phyloP scores from a whole-genome alignment of 2,797 vertebrate species.

The Centropyge bicolor region DNA sequence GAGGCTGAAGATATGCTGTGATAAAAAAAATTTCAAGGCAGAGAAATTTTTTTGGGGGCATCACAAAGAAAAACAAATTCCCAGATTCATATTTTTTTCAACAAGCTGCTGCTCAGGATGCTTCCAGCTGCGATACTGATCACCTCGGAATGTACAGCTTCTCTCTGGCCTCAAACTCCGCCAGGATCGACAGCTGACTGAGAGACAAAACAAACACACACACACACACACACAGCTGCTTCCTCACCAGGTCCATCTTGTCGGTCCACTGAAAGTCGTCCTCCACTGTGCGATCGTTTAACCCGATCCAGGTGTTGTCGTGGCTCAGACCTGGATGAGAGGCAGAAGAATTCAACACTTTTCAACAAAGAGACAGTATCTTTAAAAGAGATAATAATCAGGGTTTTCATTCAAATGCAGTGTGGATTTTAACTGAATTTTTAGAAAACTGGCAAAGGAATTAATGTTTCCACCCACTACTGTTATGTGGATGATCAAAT shows the following conservation, averaged over 20 bases:
- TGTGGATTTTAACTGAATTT: background rate
- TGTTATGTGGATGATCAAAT: background rate
- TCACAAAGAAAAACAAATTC: constrained; percentile 18
- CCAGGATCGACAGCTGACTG: background rate
- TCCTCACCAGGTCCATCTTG: constrained; percentile 92
- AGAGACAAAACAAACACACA: constrained; percentile 6
- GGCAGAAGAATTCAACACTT: background rate
- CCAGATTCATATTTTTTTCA: background rate
- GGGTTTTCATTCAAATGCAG: too few relatives aligned
- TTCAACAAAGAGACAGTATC: background rate
- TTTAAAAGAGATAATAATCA: background rate
- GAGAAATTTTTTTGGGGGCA: background rate
- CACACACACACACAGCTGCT: constrained; percentile 1
- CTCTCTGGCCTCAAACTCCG: background rate
- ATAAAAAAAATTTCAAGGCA: constrained; percentile 13
- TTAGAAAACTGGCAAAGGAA: background rate
- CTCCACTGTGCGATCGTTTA: constrained; percentile 96
- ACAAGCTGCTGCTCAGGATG: background rate
- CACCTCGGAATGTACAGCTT: background rate
- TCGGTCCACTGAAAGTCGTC: constrained; percentile 99
- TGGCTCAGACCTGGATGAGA: constrained; percentile 89
- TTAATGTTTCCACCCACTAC: background rate
- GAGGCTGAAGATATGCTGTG: background rate
- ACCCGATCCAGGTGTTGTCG: constrained; percentile 97
- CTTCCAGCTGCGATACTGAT: background rate